Conservation (phyloP, 2,113 vertebrate genomes). For the Hystrix cristata region DNA sequence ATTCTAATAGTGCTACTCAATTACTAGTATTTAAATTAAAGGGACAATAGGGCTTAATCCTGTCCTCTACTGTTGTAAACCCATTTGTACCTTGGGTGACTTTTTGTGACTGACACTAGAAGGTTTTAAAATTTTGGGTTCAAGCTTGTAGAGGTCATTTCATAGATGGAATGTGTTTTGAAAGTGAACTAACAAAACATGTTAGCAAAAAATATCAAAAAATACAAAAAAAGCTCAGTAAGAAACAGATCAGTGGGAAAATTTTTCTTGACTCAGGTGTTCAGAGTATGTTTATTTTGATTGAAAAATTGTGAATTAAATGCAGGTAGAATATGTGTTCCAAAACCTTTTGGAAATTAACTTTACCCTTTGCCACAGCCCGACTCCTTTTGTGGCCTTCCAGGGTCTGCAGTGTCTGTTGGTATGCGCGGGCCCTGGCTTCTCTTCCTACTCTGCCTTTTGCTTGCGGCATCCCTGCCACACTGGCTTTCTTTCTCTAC, state of each 20-base stretch:
- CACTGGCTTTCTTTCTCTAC: background rate
- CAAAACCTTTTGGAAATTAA: background rate
- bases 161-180: background rate
- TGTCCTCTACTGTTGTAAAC: background rate
- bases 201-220: background rate
- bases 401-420: background rate
- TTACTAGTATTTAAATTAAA: background rate
- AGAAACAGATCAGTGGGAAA: constrained; percentile 4
- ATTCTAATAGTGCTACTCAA: background rate
- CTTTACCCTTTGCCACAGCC: background rate
- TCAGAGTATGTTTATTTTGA: background rate
- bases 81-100: background rate
- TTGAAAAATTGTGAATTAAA: background rate
- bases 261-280: background rate
- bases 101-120: background rate
- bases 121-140: background rate
- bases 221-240: background rate
- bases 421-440: background rate
- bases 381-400: background rate
- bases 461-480: background rate
- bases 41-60: background rate
- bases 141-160: background rate
- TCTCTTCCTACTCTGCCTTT: background rate
- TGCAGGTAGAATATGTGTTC: background rate
- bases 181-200: background rate